These are phyloP conservation scores for Pseudomyrmex cubaensis DNA, from an alignment of 1,140 invertebrate genomes.

Conservation along the genomic window DNA sequence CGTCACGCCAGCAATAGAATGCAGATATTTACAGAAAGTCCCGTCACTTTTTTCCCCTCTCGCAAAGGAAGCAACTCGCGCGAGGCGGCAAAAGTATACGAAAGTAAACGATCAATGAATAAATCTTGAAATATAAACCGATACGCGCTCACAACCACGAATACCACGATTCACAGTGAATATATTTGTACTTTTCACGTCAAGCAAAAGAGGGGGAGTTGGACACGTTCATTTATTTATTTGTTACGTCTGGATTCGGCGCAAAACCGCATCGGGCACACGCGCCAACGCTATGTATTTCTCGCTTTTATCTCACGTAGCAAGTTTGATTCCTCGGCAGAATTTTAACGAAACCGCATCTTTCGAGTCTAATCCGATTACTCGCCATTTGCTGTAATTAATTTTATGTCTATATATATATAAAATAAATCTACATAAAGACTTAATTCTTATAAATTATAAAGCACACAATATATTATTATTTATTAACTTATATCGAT, in stretches of 20 bases:
- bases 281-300: conserved; percentile 39
- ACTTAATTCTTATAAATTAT: too few species aligned
- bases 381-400: not conserved
- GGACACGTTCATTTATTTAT: conserved; percentile 61
- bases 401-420: too few species aligned
- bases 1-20: not conserved
- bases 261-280: not conserved
- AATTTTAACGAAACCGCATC: too few species aligned
- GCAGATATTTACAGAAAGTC: conserved; percentile 44
- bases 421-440: too few species aligned
- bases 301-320: not conserved
- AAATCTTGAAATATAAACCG: conserved; percentile 48
- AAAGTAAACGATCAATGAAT: conserved; percentile 47
- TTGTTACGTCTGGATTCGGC: conserved; percentile 56
- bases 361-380: not conserved
- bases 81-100: not conserved
- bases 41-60: not conserved
- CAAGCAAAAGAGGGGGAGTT: not conserved
- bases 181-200: conserved; percentile 6
- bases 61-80: conserved; percentile 23
- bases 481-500: too few species aligned
- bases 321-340: not conserved
- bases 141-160: not conserved
- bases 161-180: not conserved
- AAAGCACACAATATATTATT: too few species aligned